These are phyloP conservation scores for Anadara kagoshimensis DNA, from an alignment of 1,140 invertebrate species.

Conservation along the genomic window DNA sequence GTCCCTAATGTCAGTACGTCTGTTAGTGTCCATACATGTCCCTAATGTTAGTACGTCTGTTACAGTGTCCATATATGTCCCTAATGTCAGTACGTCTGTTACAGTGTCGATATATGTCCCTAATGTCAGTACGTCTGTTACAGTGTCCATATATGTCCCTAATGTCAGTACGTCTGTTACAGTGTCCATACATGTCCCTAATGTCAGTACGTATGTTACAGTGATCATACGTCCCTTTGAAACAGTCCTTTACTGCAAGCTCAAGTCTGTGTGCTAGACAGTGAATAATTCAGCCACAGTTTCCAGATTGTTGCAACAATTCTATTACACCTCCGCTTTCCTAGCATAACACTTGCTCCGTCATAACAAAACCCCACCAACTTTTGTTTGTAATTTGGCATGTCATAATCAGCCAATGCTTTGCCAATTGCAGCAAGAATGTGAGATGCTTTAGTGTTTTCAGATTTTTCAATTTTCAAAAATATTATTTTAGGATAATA, in stretches of 20 bases:
- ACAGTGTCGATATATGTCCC: too few relatives aligned
- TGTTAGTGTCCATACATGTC: too few relatives aligned
- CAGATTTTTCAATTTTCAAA: conserved; percentile 13
- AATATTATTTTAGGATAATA: conserved; percentile 15
- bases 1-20: too few relatives aligned
- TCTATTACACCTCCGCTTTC: conserved; percentile 20
- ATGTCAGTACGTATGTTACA: too few relatives aligned
- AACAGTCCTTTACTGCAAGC: conserved; percentile 38
- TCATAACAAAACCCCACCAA: conserved; percentile 19
- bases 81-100: too few relatives aligned
- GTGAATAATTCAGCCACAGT: conserved; percentile 26
- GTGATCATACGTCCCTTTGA: conserved; percentile 32
- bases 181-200: too few relatives aligned
- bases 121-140: too few relatives aligned
- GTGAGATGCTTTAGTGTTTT: conserved; percentile 7
- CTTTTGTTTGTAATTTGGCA: conserved; percentile 9
- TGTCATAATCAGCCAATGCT: conserved; percentile 18
- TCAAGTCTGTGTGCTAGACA: too few relatives aligned
- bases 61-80: too few relatives aligned
- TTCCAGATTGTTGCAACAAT: conserved; percentile 8
- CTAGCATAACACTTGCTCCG: conserved; percentile 26
- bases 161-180: too few relatives aligned
- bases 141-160: too few relatives aligned
- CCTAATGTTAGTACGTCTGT: too few relatives aligned
- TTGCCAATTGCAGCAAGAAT: conserved; percentile 3